Percentiles rank a stretch among this genome's conserved stretches.
Evolutionary conservation across 2,888 invertebrate genomes (phyloP).

Genomic region (Cheilosia urbana): DNA sequence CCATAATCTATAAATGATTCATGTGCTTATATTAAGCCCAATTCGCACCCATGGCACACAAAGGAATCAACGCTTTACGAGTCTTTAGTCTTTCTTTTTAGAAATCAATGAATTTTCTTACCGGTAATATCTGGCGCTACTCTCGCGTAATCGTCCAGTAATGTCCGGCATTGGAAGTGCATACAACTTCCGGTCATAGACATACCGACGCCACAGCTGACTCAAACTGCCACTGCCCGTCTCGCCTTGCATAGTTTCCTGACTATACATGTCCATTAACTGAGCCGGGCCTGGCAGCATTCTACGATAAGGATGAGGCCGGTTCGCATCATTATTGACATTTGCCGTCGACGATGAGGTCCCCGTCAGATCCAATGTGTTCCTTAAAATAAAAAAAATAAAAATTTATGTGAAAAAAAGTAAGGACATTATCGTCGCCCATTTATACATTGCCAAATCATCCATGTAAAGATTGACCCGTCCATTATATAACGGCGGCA

Average conservation of each 20-base stretch:
- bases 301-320: constrained; percentile 28
- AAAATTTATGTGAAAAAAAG: neutral
- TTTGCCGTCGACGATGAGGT: constrained; percentile 60
- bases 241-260: constrained; percentile 77
- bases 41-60: no score
- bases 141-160: constrained; percentile 89
- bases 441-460: constrained; percentile 57
- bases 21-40: no score
- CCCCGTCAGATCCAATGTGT: constrained; percentile 69
- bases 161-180: constrained; percentile 89
- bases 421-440: neutral
- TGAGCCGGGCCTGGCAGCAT: constrained; percentile 76
- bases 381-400: constrained; percentile 23
- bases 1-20: no score
- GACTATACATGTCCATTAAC: constrained; percentile 80
- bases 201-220: constrained; percentile 86
- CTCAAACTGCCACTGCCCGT: constrained; percentile 78
- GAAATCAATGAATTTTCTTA: constrained; percentile 79
- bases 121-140: constrained; percentile 91
- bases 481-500: constrained; percentile 54
- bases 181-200: constrained; percentile 91
- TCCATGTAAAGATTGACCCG: constrained; percentile 59
- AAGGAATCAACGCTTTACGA: no score
- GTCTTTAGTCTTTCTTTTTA: no score
- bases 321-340: constrained; percentile 24